Evolutionary conservation across 2,888 invertebrate species (phyloP), one percentile per base, ranked within the genome.

Genomic region (Chromoteleia sp.): DNA sequence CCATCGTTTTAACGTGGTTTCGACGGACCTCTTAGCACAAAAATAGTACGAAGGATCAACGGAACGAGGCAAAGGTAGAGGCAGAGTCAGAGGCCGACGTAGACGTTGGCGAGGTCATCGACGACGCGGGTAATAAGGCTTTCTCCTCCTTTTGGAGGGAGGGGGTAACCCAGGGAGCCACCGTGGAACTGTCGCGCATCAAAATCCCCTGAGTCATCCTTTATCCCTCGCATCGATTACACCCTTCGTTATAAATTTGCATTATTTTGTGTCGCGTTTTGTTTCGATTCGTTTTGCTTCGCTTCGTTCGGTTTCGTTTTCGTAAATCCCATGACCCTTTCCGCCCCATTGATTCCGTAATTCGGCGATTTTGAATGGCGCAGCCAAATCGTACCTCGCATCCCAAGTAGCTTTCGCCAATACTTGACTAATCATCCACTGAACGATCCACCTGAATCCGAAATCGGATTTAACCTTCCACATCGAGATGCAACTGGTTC

Each of bases 161-260:
- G n/a, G n/a, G n/a, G n/a, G n/a, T n/a, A n/a, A n/a, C n/a, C n/a
- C n/a, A n/a, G n/a, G n/a, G n/a, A n/a, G n/a, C n/a, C n/a, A n/a
- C n/a, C n/a, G n/a, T n/a, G n/a, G n/a, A n/a, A n/a, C n/a, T n/a
- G n/a, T n/a, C n/a, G n/a, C n/a, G n/a, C n/a, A n/a, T n/a, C n/a
- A n/a, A n/a, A n/a, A n/a, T n/a, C n/a, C n/a, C n/a, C n/a, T n/a
- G n/a, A n/a, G n/a, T n/a, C n/a, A n/a, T n/a, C n/a, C n/a, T n/a
- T n/a, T n/a, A n/a, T n/a, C n/a, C n/a, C n/a, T 75, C 54, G 82
- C 78, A 75, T 78, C 78, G 43, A 56, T 73, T 56, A 48, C 56
- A 56, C 52, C n/a, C n/a, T n/a, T 25, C 56, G 21, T 52, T 54
- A 81, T 61, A 61, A 61, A 61, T n/a, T n/a, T n/a, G n/a, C n/a